Conservation (phyloP, 2,888 invertebrate species). For the Linnaemya vulpina region DNA sequence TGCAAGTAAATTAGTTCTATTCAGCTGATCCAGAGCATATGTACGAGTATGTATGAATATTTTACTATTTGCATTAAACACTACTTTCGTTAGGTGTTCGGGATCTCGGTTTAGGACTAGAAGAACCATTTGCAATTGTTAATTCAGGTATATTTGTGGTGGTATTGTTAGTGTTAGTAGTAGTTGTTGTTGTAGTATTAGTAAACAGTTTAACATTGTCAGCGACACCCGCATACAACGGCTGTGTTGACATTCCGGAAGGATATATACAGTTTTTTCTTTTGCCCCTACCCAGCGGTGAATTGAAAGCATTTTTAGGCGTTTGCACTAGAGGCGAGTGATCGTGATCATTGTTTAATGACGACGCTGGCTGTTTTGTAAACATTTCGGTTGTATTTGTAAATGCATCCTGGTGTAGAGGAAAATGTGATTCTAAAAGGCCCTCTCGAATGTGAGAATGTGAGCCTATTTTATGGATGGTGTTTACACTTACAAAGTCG, state of each 20-base stretch:
- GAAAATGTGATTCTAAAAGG: slow-evolving; percentile 83
- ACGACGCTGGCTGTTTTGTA: slow-evolving; percentile 34
- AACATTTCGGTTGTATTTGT: slow-evolving; percentile 60
- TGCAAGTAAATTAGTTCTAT: too few relatives aligned
- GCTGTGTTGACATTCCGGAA: slow-evolving; percentile 58
- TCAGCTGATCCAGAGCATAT: too few relatives aligned
- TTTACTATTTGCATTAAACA: slow-evolving; percentile 62
- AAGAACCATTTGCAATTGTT: slow-evolving; percentile 69
- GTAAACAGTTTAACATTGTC: slow-evolving; percentile 58
- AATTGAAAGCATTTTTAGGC: slow-evolving; percentile 48
- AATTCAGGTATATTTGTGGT: slow-evolving; percentile 70
- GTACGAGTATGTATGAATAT: not conserved
- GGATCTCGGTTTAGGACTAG: slow-evolving; percentile 63
- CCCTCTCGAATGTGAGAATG: slow-evolving; percentile 77
- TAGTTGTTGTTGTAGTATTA: slow-evolving; percentile 22
- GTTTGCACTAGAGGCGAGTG: slow-evolving; percentile 31
- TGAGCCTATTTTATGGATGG: slow-evolving; percentile 52
- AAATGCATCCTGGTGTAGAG: slow-evolving; percentile 76
- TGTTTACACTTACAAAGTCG: slow-evolving; percentile 76
- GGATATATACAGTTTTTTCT: slow-evolving; percentile 71
- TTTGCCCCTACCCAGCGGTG: slow-evolving; percentile 55
- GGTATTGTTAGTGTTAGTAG: slow-evolving; percentile 51
- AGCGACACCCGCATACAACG: slow-evolving; percentile 31
- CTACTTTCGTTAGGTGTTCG: slow-evolving; percentile 68
- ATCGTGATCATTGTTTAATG: slow-evolving; percentile 46